These are phyloP conservation scores for Bufo bufo DNA, from an alignment of 2,113 vertebrate species.

Conservation along the genomic window DNA sequence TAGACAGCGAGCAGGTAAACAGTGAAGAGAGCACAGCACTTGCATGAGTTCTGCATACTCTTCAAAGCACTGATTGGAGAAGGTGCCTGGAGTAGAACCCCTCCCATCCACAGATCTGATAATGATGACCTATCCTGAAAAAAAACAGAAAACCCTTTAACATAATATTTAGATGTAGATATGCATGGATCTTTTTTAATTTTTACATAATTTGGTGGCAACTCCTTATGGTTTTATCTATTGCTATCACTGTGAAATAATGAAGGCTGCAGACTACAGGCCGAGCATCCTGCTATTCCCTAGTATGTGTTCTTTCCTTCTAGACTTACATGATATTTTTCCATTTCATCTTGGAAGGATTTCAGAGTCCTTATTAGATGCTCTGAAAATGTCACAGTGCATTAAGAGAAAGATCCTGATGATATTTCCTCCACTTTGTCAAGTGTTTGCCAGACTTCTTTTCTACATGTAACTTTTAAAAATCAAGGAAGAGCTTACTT, in stretches of 20 bases:
- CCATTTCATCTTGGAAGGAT: constrained; percentile 53
- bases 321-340: not conserved
- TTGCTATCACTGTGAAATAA: not conserved
- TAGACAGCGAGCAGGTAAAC: too few relatives aligned
- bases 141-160: too few relatives aligned
- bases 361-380: constrained; percentile 53
- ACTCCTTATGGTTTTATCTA: too few relatives aligned
- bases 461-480: constrained; percentile 59
- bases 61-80: too few relatives aligned
- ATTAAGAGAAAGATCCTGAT: constrained; percentile 56
- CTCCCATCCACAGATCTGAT: too few relatives aligned
- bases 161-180: not conserved
- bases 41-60: too few relatives aligned
- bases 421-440: constrained; percentile 21
- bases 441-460: constrained; percentile 39
- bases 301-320: not conserved
- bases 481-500: constrained; percentile 57
- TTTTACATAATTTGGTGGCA: too few relatives aligned
- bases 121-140: too few relatives aligned
- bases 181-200: too few relatives aligned
- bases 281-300: not conserved
- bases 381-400: constrained; percentile 57
- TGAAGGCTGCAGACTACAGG: not conserved
- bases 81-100: too few relatives aligned
- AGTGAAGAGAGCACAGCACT: too few relatives aligned